A percentile compares a stretch with the other conserved stretches of the same genome.
These are phyloP conservation scores for Anas georgica DNA, from an alignment of 2,797 vertebrate genomes.

Conservation along the genomic window DNA sequence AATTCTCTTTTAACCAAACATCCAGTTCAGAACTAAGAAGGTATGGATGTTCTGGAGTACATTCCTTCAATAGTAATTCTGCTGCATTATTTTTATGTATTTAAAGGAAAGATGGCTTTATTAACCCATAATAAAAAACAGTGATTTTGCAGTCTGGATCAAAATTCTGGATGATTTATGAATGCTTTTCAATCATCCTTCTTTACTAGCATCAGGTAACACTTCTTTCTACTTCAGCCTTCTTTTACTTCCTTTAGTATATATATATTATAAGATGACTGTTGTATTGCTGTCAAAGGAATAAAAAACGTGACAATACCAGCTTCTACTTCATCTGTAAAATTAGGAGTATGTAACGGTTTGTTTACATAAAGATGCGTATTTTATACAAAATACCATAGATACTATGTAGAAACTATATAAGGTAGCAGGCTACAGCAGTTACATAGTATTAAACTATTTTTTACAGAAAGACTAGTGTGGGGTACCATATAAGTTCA, in stretches of 20 bases:
- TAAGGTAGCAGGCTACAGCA: not conserved
- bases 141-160: not conserved
- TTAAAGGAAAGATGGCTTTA: not conserved
- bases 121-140: not conserved
- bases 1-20: not conserved
- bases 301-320: not conserved
- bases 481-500: not conserved
- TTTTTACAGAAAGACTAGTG: not conserved
- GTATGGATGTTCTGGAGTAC: not conserved
- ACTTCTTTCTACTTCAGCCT: not conserved
- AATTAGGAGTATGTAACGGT: not conserved
- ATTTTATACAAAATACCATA: not conserved
- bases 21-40: not conserved
- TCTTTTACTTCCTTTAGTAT: not conserved
- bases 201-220: not conserved
- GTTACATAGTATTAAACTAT: not conserved
- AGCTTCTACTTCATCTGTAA: not conserved
- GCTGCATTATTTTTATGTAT: not conserved
- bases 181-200: not conserved
- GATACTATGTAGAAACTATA: not conserved
- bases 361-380: fast-evolving
- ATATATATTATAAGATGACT: not conserved
- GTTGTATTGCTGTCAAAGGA: not conserved
- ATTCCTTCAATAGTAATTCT: not conserved
- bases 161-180: not conserved